These are phyloP conservation scores for Formica exsecta DNA, from an alignment of 1,140 invertebrate species.

Conservation along the genomic window DNA sequence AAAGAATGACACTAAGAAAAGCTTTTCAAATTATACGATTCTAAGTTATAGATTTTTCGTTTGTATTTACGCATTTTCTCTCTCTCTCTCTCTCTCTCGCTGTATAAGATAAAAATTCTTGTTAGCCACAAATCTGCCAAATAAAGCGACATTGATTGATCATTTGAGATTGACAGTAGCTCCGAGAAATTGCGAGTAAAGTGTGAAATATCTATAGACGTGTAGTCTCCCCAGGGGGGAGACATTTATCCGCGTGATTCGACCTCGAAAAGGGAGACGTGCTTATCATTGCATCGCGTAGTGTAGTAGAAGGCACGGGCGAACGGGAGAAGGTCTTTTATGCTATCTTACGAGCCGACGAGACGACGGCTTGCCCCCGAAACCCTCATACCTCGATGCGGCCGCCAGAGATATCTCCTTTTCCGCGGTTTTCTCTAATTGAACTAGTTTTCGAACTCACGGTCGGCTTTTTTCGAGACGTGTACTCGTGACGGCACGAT, in stretches of 20 bases:
- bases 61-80: too few relatives aligned
- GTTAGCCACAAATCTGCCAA: too few relatives aligned
- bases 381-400: conserved; percentile 84
- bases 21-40: background rate
- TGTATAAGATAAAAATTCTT: background rate
- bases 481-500: background rate
- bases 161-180: conserved; percentile 15
- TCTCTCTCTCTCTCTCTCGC: too few relatives aligned
- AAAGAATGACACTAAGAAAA: conserved; percentile 1
- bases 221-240: too few relatives aligned
- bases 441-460: conserved; percentile 81
- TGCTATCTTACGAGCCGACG: conserved; percentile 76
- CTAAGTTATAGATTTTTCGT: background rate
- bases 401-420: conserved; percentile 80
- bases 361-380: conserved; percentile 82
- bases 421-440: conserved; percentile 85
- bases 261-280: conserved; percentile 35
- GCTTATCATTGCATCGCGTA: conserved; percentile 44
- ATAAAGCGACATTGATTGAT: background rate
- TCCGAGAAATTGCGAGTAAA: background rate
- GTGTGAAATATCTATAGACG: background rate
- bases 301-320: conserved; percentile 50
- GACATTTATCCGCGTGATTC: conserved; percentile 30
- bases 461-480: conserved; percentile 58
- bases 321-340: conserved; percentile 71